Evolutionary conservation across 2,888 invertebrate species (phyloP).

Genomic region (Drymonia ruficornis): DNA sequence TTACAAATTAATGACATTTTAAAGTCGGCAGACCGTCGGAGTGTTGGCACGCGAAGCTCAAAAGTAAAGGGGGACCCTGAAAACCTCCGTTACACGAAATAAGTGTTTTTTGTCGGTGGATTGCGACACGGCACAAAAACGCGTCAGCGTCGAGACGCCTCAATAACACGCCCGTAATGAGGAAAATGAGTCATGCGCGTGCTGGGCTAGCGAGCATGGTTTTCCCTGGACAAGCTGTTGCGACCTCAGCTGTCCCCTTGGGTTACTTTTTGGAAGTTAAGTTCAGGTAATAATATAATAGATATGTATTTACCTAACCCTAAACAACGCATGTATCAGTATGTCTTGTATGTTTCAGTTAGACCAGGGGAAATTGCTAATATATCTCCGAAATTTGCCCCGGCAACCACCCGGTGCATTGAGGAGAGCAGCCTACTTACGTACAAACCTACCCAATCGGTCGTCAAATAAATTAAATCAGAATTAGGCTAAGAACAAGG

Average conservation of each 20-base stretch:
- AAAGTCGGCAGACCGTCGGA: not conserved
- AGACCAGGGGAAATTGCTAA: too few relatives aligned
- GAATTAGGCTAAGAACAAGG: too few relatives aligned
- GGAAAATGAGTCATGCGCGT: slow-evolving; percentile 31
- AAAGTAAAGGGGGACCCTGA: slow-evolving; percentile 1
- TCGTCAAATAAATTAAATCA: too few relatives aligned
- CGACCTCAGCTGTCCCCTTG: slow-evolving; percentile 4
- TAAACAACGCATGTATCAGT: too few relatives aligned
- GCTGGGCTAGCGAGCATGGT: slow-evolving; percentile 21
- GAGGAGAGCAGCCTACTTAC: too few relatives aligned
- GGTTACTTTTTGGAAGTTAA: too few relatives aligned
- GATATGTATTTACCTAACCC: too few relatives aligned
- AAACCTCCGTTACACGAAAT: not conserved
- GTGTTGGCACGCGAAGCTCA: not conserved
- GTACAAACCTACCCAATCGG: too few relatives aligned
- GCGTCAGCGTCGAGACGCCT: slow-evolving; percentile 17
- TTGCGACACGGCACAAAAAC: slow-evolving; percentile 13
- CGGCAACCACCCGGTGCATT: too few relatives aligned
- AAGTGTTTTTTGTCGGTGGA: slow-evolving; percentile 2
- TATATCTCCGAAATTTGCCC: too few relatives aligned
- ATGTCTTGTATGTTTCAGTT: too few relatives aligned
- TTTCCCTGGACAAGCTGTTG: slow-evolving; percentile 31
- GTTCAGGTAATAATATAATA: too few relatives aligned
- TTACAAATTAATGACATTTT: slow-evolving; percentile 10
- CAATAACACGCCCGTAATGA: slow-evolving; percentile 28